These are phyloP conservation scores for Marronus borbonicus DNA, from an alignment of 2,888 invertebrate species.

Conservation along the genomic window DNA sequence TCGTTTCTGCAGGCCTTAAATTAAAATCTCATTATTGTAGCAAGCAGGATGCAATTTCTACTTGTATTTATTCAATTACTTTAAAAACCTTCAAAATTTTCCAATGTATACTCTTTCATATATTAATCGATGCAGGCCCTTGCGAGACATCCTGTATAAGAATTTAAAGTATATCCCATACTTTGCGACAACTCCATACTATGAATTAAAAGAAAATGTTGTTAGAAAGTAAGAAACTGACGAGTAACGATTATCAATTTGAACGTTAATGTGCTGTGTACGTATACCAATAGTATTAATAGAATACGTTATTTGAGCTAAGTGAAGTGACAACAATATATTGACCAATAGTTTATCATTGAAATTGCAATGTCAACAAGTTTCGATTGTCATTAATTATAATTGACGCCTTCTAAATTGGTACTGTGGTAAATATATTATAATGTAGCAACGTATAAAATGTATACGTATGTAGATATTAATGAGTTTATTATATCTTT, in stretches of 20 bases:
- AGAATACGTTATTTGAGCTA: constrained; percentile 6
- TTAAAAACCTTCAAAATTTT: too few species aligned
- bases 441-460: constrained; percentile 4
- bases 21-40: too few species aligned
- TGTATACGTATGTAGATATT: constrained; percentile 5
- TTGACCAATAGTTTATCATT: constrained; percentile 11
- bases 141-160: too few species aligned
- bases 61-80: too few species aligned
- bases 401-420: constrained; percentile 36
- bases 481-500: background rate
- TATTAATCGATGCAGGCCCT: too few species aligned
- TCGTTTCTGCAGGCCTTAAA: too few species aligned
- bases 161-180: too few species aligned
- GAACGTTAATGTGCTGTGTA: background rate
- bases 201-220: too few species aligned
- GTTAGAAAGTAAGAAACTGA: background rate
- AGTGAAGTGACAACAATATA: background rate
- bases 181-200: too few species aligned
- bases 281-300: constrained; percentile 9
- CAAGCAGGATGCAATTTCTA: too few species aligned
- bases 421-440: constrained; percentile 15
- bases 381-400: constrained; percentile 31
- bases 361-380: constrained; percentile 20
- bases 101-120: too few species aligned
- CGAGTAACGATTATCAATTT: too few species aligned